Conservation (phyloP, 2,113 vertebrate genomes). For the Nyctibius bracteatus region DNA sequence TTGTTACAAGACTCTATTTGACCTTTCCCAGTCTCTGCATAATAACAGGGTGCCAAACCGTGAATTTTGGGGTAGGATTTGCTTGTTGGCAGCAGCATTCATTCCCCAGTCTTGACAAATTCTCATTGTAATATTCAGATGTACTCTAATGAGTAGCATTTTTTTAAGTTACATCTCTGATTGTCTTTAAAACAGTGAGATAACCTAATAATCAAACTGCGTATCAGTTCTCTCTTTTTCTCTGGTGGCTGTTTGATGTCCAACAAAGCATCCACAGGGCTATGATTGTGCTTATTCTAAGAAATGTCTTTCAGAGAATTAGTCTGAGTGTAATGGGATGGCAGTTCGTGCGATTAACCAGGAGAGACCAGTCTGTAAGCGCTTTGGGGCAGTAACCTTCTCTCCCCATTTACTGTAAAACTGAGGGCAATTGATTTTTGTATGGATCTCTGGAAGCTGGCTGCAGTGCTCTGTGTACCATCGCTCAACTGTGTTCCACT, state of each 20-base stretch:
- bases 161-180: not conserved
- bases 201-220: rapidly evolving
- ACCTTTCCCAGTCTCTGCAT: not conserved
- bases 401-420: not conserved
- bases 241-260: not conserved
- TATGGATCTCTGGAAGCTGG: not conserved
- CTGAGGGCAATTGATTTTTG: not conserved
- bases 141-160: rapidly evolving
- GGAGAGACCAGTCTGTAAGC: not conserved
- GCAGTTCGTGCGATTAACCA: not conserved
- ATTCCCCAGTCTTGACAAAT: not conserved
- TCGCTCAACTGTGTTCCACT: not conserved
- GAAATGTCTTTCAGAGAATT: not conserved
- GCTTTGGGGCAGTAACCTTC: slow-evolving; percentile 11
- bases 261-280: not conserved
- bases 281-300: not conserved
- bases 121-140: not conserved
- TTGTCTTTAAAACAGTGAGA: not conserved
- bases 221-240: rapidly evolving
- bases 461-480: not conserved
- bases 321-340: not conserved
- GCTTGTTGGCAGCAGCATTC: not conserved
- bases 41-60: not conserved
- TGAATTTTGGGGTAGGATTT: not conserved
- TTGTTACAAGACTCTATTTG: not conserved